Evolutionary conservation across 2,797 vertebrate species (phyloP), one percentile per base, ranked within the genome.

Genomic region (Schizopygopsis pylzovi): DNA sequence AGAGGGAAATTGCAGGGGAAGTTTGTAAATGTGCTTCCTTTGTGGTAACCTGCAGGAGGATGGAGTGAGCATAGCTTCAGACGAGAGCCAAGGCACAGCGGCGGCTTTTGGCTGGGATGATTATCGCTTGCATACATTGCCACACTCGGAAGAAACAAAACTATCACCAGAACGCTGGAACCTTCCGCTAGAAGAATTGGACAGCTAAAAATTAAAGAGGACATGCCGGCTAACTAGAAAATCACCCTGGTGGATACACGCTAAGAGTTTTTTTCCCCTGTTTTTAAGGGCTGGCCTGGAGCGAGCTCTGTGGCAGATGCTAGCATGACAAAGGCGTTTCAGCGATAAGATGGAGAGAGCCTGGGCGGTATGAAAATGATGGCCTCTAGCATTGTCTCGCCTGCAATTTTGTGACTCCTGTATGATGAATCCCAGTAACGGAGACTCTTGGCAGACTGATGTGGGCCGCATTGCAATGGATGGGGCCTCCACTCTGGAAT

Each of bases 361-460:
- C 89, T 77, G 79, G 90, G 87, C 89, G 73, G 83, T 85, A 70
- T 67, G 65, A 89, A 93, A 93, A 93, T 85, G 89, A 89, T 90
- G 87, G 90, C 92, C 85, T 77, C 90, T 92, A 89, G 93, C 91
- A 92, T 94, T 95, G 93, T 95, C 90, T 92, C 88, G 80, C 22
- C 73, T 86, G 91, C 88, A 83, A 93, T 94, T 94, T 93, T 92
- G 91, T 91, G 90, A 95, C 92, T 94, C 92, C 88, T 87, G 93
- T 94, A 94, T 95, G 92, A 95, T 89, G 90, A 95, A 95, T 95
- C 93, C 92, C 91, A 88, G 92, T 92, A 93, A 93, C 91, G 90
- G 90, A 92, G 92, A 92, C 89, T 88, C 89, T 95, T 95, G 95
- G 95, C 94, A 95, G 93, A 88, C 88, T 88, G 88, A 92, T 90